A percentile compares a stretch with the other conserved stretches of the same genome.
Evolutionary conservation across 2,113 vertebrate species (phyloP).

Genomic region (Marmota flaviventris): DNA sequence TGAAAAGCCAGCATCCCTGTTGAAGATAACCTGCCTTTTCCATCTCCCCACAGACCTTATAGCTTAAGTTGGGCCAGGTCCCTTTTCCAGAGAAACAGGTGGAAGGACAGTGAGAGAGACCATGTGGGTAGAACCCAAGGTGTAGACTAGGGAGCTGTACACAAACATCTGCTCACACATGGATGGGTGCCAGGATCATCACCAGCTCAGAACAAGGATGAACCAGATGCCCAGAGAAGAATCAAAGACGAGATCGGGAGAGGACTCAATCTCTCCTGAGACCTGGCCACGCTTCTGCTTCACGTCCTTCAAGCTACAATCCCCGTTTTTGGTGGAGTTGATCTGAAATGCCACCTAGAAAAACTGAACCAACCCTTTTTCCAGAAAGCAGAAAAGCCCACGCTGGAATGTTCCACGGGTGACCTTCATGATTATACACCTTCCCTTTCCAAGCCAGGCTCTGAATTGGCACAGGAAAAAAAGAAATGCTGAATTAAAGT

Average conservation of each 20-base stretch:
- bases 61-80: neutral
- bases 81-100: neutral
- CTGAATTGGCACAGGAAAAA: neutral
- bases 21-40: neutral
- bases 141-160: fast-evolving
- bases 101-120: fast-evolving
- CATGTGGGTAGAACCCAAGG: too few species aligned
- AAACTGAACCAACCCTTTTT: neutral
- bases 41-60: neutral
- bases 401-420: fast-evolving
- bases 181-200: fast-evolving
- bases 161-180: fast-evolving
- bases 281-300: neutral
- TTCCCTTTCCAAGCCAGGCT: neutral
- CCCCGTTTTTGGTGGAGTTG: neutral
- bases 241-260: neutral
- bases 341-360: neutral
- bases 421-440: too few species aligned
- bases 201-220: neutral
- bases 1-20: neutral
- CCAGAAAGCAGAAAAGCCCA: neutral
- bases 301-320: neutral
- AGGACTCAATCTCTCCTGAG: neutral
- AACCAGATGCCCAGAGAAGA: neutral
- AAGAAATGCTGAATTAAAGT: neutral